phyloP scores from a whole-genome alignment of 2,113 vertebrate species.

The Cynocephalus volans region DNA sequence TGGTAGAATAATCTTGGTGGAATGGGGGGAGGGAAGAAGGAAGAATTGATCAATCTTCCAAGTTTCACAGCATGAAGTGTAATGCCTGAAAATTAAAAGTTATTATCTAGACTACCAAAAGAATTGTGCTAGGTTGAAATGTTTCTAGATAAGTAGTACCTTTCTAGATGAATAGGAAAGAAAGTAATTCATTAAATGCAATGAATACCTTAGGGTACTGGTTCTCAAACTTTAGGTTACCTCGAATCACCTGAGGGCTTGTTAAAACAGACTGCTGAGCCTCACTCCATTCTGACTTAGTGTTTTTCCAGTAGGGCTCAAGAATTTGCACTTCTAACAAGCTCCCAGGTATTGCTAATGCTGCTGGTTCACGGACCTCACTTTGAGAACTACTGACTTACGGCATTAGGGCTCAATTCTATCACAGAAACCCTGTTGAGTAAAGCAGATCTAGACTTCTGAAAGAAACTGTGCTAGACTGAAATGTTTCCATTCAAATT shows the following conservation, averaged over 20 bases:
- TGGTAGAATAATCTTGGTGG: background rate
- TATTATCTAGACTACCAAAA: background rate
- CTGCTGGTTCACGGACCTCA: background rate
- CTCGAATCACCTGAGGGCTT: background rate
- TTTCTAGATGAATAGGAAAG: background rate
- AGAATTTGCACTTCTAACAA: background rate
- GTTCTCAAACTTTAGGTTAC: background rate
- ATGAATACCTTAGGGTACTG: background rate
- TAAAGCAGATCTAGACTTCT: background rate
- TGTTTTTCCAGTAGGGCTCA: background rate
- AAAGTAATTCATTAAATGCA: background rate
- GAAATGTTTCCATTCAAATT: background rate
- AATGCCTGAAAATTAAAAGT: background rate
- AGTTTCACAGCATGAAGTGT: constrained; percentile 13
- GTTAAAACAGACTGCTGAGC: background rate
- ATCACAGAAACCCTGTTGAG: background rate
- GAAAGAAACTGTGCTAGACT: background rate
- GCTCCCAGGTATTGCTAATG: background rate
- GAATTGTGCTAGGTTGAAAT: background rate
- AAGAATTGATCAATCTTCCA: background rate
- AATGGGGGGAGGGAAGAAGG: background rate
- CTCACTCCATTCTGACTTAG: background rate
- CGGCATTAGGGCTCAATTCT: background rate
- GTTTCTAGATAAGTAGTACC: background rate
- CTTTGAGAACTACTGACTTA: background rate